Base-by-base conservation (phyloP, 2,113 vertebrate species). In the Procavia capensis region DNA sequence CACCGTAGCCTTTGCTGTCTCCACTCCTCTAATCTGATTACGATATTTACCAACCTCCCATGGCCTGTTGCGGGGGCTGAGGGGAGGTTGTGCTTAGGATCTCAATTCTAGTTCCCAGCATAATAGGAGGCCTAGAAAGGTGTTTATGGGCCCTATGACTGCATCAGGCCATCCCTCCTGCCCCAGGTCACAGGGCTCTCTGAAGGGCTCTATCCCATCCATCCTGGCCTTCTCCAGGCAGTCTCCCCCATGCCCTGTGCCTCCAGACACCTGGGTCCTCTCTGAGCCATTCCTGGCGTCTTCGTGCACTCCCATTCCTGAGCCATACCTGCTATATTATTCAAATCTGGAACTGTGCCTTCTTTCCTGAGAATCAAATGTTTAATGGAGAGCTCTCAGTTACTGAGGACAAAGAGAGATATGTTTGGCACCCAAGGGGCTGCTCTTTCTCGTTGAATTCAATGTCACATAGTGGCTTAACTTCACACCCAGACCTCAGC, bases 11-110 rank as follows among this genome's bases (percentile, higher is more conserved):
- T 95, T 92, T 88, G 90, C 90, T 0, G 74, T 90, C 96, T 97
- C 75, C 81, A 95, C 43, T 96, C 81, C 85, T n/a, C 96, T 98
- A 98, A 98, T 98, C 97, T 97, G 96, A 98, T 98, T 97, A 98
- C 27, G 36, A 95, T 98, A 98, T 97, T 98, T 98, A 97, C 97
- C 83, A 94, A 96, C 95, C 96, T 96, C 95, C 96, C 83, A 27
- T 96, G 96, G 97, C 50, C 92, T 84, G 82, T 75, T 95, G 59
- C 68, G 57, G 85, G 7, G 1, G 79, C 72, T 50, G 36, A 29
- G 90, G 80, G 66, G 79, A 43, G 64, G 31, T 83, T 79, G 54
- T 74, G 13, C 81, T 16, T 20, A 90, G 78, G 61, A 68, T 86
- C 96, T 94, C 95, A 45, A 64, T 76, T 95, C 89, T 70, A 95